Evolutionary conservation across 92 coral and sea anemone species (phyloP).

Genomic region (Isaurus tuberculatus): DNA sequence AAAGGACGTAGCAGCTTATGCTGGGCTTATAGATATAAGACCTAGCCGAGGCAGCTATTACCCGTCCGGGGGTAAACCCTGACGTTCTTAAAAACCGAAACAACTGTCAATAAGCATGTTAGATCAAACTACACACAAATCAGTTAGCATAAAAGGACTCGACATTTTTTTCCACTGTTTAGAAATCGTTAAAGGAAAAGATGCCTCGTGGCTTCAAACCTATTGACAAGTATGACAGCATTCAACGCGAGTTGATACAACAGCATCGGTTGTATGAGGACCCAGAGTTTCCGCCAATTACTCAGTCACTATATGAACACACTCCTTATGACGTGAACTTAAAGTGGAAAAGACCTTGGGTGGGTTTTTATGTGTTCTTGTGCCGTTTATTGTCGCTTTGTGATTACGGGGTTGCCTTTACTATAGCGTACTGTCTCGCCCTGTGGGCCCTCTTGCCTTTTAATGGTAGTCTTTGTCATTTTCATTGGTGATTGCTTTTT

Average conservation of each 20-base stretch:
- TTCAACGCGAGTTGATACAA: conserved; percentile 63
- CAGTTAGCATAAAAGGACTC: neutral
- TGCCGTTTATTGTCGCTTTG: neutral
- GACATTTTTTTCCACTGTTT: neutral
- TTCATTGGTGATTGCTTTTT: no score
- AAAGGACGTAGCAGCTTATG: no score
- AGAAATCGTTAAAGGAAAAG: neutral
- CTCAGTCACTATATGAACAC: conserved; percentile 60
- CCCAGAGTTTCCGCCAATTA: conserved; percentile 74
- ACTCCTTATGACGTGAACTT: conserved; percentile 66
- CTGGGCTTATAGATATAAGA: no score
- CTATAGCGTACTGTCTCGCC: no score
- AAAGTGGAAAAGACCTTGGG: conserved; percentile 83
- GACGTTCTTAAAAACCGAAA: no score
- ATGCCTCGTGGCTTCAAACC: conserved; percentile 38
- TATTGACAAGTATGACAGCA: conserved; percentile 47
- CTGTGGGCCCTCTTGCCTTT: no score
- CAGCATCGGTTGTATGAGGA: conserved; percentile 70
- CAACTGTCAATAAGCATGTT: no score
- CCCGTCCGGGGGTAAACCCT: no score
- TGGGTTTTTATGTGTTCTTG: conserved; percentile 13
- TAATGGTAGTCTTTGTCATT: no score
- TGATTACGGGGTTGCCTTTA: no score
- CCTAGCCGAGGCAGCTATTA: no score
- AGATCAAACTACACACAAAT: no score